Evolutionary conservation across 2,888 invertebrate species (phyloP).

Genomic region (Saturnia japonica): DNA sequence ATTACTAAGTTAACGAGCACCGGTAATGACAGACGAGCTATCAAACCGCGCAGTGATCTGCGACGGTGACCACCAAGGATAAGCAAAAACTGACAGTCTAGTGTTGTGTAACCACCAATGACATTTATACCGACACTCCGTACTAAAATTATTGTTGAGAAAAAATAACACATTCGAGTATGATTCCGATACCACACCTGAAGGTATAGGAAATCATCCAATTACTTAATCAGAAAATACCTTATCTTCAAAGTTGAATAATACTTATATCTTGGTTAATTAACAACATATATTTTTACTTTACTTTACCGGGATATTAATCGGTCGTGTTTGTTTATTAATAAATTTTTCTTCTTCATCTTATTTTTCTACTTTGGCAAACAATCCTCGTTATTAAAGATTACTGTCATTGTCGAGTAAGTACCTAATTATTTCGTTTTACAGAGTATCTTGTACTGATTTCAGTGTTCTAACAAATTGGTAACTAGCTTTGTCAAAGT

Average conservation of each 20-base stretch:
- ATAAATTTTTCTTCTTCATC: no score
- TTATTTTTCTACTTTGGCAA: no score
- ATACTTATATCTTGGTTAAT: not conserved
- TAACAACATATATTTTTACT: not conserved
- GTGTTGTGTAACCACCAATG: conserved; percentile 27
- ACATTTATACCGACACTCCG: not conserved
- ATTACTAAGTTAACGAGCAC: conserved; percentile 36
- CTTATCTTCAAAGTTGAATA: no score
- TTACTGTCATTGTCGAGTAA: no score
- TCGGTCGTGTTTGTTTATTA: not conserved
- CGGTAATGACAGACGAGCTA: conserved; percentile 47
- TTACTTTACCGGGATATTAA: not conserved
- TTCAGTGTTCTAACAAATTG: no score
- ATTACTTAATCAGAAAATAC: not conserved
- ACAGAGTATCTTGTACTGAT: no score
- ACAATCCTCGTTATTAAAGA: no score
- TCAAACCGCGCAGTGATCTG: conserved; percentile 63
- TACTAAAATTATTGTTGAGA: not conserved
- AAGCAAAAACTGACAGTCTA: conserved; percentile 56
- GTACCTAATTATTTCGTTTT: no score
- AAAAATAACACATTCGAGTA: not conserved
- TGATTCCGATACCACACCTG: not conserved
- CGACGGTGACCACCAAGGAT: conserved; percentile 65
- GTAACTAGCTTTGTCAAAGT: no score
- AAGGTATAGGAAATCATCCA: not conserved